phyloP scores from a whole-genome alignment of 92 coral and sea anemone genomes.

The Desmophyllum pertusum region DNA sequence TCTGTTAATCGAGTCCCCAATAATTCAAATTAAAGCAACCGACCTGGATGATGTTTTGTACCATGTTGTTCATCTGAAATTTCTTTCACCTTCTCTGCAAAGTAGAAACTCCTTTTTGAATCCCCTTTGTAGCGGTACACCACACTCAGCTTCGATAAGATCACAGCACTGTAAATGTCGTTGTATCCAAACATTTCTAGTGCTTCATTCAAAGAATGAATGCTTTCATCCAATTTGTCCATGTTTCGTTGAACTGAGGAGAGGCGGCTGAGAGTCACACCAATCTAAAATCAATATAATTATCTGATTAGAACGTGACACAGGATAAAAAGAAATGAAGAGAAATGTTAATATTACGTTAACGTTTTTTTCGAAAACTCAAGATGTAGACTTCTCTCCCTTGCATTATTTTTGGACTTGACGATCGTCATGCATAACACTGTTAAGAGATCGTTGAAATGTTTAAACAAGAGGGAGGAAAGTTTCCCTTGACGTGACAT shows the following conservation, averaged over 20 bases:
- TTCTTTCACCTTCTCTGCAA: constrained; percentile 13
- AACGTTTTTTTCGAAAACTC: no score
- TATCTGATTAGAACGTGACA: no score
- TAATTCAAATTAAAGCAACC: not conserved
- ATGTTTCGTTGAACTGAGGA: constrained; percentile 40
- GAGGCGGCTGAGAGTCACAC: constrained; percentile 35
- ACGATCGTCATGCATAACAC: no score
- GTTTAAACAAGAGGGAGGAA: no score
- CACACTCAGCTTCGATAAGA: constrained; percentile 41
- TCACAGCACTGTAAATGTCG: constrained; percentile 25
- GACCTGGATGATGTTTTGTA: constrained; percentile 21
- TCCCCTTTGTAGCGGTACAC: constrained; percentile 45
- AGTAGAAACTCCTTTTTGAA: not conserved
- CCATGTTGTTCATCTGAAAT: constrained; percentile 7
- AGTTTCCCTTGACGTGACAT: no score
- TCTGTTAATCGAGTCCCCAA: not conserved
- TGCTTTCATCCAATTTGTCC: constrained; percentile 34
- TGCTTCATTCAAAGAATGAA: constrained; percentile 21
- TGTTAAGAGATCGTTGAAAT: no score
- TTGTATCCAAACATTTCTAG: constrained; percentile 10
- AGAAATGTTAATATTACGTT: no score
- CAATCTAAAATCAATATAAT: constrained; percentile 7
- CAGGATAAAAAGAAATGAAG: no score
- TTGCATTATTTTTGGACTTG: no score
- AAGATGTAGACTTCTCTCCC: no score